Percentiles rank a stretch among this genome's conserved stretches.
Evolutionary conservation across 2,797 vertebrate species (phyloP).

Genomic region (Lacerta bilineata): DNA sequence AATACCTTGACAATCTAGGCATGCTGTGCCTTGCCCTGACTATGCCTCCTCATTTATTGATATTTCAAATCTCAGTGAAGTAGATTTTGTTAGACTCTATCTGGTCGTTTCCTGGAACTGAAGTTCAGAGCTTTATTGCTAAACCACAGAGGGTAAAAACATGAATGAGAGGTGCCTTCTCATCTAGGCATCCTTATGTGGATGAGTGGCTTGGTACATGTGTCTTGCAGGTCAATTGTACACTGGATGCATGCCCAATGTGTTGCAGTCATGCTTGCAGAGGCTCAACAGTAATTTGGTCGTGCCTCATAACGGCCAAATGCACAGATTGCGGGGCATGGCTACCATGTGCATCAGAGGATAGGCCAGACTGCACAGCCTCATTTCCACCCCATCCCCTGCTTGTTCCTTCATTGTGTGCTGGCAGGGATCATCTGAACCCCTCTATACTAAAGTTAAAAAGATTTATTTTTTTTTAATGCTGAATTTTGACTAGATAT

Average conservation of each 20-base stretch:
- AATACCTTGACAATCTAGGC: slow-evolving; percentile 11
- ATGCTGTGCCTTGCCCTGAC: not conserved
- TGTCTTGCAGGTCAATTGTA: not conserved
- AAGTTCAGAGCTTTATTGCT: not conserved
- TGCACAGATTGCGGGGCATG: not conserved
- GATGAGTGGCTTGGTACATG: not conserved
- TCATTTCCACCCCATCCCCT: not conserved
- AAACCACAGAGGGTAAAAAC: not conserved
- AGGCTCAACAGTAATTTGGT: not conserved
- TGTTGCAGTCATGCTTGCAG: not conserved
- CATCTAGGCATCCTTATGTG: not conserved
- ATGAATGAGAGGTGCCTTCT: not conserved
- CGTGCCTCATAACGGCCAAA: not conserved
- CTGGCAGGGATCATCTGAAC: not conserved
- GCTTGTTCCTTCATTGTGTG: not conserved
- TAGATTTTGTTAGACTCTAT: not conserved
- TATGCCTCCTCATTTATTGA: not conserved
- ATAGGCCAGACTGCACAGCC: not conserved
- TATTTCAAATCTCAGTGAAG: not conserved
- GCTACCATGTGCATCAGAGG: not conserved
- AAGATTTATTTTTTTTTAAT: not conserved
- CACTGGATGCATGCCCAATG: not conserved
- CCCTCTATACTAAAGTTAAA: not conserved
- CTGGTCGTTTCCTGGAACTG: not conserved
- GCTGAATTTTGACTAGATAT: not conserved